Evolutionary conservation across 2,797 vertebrate species (phyloP).

Genomic region (Prunella strophiata): DNA sequence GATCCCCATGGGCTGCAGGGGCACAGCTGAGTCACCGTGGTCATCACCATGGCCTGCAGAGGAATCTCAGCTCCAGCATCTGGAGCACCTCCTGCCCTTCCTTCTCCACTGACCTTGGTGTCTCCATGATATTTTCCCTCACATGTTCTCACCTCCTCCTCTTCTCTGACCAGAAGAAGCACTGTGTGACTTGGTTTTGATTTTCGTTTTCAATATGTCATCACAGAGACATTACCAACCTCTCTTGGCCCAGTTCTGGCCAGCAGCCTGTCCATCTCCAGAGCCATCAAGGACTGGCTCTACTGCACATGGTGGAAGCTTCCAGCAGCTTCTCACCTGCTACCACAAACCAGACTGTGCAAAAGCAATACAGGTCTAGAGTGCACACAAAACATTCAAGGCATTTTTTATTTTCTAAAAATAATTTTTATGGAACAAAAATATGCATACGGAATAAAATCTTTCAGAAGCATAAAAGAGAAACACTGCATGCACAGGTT

Average conservation of each 20-base stretch:
- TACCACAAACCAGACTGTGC: not conserved
- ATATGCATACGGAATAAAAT: not conserved
- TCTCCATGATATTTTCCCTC: not conserved
- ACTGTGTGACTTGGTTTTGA: not conserved
- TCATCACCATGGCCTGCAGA: accelerated
- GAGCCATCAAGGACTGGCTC: not conserved
- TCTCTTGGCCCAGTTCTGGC: not conserved
- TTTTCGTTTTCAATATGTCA: not conserved
- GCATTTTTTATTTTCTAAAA: not conserved
- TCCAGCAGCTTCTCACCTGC: not conserved
- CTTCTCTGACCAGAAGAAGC: not conserved
- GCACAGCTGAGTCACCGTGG: not conserved
- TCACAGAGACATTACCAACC: not conserved
- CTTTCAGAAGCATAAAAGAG: not conserved
- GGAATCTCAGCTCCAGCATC: accelerated
- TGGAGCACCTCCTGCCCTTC: not conserved
- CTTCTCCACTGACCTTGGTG: too few species aligned
- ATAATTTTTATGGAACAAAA: not conserved
- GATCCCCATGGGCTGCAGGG: not conserved
- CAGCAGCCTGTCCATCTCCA: not conserved
- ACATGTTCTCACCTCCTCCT: not conserved
- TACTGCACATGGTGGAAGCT: not conserved
- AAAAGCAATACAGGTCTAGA: not conserved
- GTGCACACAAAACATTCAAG: not conserved
- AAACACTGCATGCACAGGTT: not conserved